Percentiles rank a stretch among this genome's conserved stretches.
Conservation (phyloP, 2,888 invertebrate genomes). For the Lasius fuliginosus region DNA sequence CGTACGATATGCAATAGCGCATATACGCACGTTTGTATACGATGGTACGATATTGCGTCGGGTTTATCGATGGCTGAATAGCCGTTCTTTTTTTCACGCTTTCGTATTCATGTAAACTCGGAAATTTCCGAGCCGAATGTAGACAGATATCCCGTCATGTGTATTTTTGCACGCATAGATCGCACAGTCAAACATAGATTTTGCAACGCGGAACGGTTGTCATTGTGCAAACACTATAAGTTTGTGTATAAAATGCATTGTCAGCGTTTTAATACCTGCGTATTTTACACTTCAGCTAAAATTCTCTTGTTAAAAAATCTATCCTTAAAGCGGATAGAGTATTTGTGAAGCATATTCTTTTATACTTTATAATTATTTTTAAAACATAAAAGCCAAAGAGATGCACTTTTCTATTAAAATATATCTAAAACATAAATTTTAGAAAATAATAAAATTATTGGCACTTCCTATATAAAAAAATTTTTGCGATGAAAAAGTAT, state of each 20-base stretch:
- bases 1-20: constrained; percentile 16
- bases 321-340: neutral
- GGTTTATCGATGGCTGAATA: constrained; percentile 17
- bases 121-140: constrained; percentile 21
- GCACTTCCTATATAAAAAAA: neutral
- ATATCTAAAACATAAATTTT: neutral
- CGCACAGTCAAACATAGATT: constrained; percentile 24
- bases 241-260: constrained; percentile 12
- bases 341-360: constrained; percentile 2
- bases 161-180: constrained; percentile 17
- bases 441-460: neutral
- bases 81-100: neutral
- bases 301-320: neutral
- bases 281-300: neutral
- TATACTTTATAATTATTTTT: neutral
- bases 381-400: neutral
- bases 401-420: neutral
- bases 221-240: neutral
- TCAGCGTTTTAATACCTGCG: neutral
- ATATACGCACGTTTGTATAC: neutral
- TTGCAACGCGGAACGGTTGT: neutral
- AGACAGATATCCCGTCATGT: constrained; percentile 6
- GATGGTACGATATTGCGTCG: neutral
- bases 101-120: constrained; percentile 31
- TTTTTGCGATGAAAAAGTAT: neutral